These are phyloP conservation scores for Brachypalpus laphriformis DNA, from an alignment of 2,888 invertebrate genomes.

Conservation along the genomic window DNA sequence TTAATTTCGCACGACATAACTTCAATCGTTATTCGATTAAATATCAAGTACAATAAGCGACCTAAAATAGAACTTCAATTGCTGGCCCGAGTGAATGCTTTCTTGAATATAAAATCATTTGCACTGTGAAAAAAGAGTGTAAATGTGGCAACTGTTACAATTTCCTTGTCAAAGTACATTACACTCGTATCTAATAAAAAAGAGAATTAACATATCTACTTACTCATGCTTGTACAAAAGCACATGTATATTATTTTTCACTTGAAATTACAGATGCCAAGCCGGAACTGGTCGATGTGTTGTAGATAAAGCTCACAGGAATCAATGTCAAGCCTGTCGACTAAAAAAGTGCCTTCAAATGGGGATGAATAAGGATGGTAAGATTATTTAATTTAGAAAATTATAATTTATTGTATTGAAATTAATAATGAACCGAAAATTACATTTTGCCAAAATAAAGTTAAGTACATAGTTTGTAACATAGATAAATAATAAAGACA, in stretches of 20 bases:
- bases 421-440: neutral
- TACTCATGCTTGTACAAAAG: neutral
- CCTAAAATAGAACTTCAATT: constrained; percentile 71
- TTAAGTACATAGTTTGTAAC: too few relatives aligned
- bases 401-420: neutral
- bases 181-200: constrained; percentile 20
- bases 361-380: constrained; percentile 99
- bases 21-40: constrained; percentile 81
- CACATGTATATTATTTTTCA: neutral
- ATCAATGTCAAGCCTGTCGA: constrained; percentile 99
- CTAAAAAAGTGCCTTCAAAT: constrained; percentile 98
- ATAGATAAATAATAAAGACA: too few relatives aligned
- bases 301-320: constrained; percentile 99
- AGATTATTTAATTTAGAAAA: constrained; percentile 81
- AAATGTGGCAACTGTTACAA: constrained; percentile 67
- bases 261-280: constrained; percentile 90
- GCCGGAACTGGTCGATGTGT: constrained; percentile 98
- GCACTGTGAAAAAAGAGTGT: constrained; percentile 9
- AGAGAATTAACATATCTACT: constrained; percentile 23
- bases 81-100: constrained; percentile 54
- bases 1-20: constrained; percentile 77
- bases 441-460: neutral
- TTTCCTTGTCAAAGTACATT: constrained; percentile 53
- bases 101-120: constrained; percentile 61
- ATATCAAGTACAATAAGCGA: constrained; percentile 78